These are phyloP conservation scores for Xestobium rufovillosum DNA, from an alignment of 2,888 invertebrate genomes.

Conservation along the genomic window DNA sequence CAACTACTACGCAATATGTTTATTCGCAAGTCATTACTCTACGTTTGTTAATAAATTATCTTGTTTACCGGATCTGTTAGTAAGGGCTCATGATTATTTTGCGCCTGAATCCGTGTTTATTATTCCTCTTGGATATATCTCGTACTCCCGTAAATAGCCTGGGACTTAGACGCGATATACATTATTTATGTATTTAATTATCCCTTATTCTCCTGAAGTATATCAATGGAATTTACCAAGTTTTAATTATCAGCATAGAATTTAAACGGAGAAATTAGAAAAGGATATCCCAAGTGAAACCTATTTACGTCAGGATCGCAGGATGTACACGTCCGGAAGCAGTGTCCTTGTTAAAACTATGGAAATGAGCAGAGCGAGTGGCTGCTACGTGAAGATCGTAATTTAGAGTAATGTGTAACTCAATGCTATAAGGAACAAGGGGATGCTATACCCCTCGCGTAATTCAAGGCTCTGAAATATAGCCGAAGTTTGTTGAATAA, in stretches of 20 bases:
- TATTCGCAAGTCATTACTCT: too few relatives aligned
- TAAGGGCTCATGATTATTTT: slow-evolving; percentile 22
- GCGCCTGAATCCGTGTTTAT: slow-evolving; percentile 14
- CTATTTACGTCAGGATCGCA: too few relatives aligned
- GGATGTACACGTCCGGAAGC: too few relatives aligned
- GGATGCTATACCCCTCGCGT: background rate
- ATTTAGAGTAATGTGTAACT: too few relatives aligned
- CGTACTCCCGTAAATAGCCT: too few relatives aligned
- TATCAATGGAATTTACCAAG: slow-evolving; percentile 30
- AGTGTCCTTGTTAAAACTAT: too few relatives aligned
- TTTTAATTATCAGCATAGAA: slow-evolving; percentile 31
- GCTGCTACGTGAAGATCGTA: too few relatives aligned
- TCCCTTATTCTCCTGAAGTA: slow-evolving; percentile 31
- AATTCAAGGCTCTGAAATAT: too few relatives aligned
- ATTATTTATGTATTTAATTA: slow-evolving; percentile 40
- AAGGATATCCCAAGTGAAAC: slow-evolving; percentile 17
- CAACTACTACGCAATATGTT: too few relatives aligned
- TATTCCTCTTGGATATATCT: too few relatives aligned
- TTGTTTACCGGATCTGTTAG: slow-evolving; percentile 25
- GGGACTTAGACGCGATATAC: slow-evolving; percentile 10
- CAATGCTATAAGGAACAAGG: background rate
- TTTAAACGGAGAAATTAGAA: slow-evolving; percentile 25
- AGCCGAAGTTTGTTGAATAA: slow-evolving; percentile 1
- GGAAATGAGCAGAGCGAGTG: too few relatives aligned
- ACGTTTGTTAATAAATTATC: slow-evolving; percentile 28